Conservation (phyloP, 2,113 vertebrate genomes). For the Istiophorus platypterus region DNA sequence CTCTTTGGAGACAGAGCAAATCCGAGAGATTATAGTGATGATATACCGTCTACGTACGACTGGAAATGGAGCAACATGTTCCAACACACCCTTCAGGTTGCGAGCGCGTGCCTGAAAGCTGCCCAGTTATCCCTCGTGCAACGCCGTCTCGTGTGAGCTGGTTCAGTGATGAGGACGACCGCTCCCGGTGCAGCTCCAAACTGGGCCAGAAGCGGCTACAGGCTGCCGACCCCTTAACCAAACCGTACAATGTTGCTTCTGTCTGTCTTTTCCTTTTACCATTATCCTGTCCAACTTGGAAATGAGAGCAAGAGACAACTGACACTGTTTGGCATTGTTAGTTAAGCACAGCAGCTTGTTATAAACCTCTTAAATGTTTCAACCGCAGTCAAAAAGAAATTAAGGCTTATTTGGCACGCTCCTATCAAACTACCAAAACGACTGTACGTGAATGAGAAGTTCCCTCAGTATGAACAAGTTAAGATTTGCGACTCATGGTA, state of each 20-base stretch:
- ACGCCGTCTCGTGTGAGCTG: constrained; percentile 37
- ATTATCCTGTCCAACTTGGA: not conserved
- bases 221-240: constrained; percentile 5
- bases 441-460: not conserved
- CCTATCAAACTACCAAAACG: not conserved
- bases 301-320: not conserved
- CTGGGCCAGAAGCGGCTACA: constrained; percentile 22
- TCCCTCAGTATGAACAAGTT: not conserved
- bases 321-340: not conserved
- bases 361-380: not conserved
- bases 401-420: not conserved
- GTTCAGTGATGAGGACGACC: constrained; percentile 33
- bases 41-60: constrained; percentile 9
- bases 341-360: not conserved
- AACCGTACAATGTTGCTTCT: constrained; percentile 5
- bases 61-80: constrained; percentile 38
- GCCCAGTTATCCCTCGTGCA: constrained; percentile 3
- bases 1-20: constrained; percentile 21
- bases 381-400: not conserved
- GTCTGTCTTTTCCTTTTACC: constrained; percentile 6
- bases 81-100: constrained; percentile 46
- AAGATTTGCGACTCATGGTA: not conserved
- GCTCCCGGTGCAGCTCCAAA: constrained; percentile 34
- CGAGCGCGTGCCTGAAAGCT: constrained; percentile 30
- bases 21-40: constrained; percentile 15